These are phyloP conservation scores for Aplocera efformata DNA, from an alignment of 2,888 invertebrate genomes.

Conservation along the genomic window DNA sequence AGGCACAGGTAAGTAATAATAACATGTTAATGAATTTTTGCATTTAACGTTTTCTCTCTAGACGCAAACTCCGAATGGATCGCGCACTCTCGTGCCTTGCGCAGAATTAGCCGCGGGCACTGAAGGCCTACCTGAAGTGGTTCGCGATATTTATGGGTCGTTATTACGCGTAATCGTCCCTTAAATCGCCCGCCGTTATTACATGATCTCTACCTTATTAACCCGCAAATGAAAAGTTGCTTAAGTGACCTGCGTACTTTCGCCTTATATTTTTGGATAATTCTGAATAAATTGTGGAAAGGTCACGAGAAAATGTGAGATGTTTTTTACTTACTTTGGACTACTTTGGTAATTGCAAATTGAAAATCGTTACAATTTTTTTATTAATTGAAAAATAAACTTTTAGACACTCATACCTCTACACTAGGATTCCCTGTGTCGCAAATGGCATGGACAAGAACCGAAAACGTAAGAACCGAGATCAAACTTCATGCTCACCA, in stretches of 20 bases:
- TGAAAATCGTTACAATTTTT: too few relatives aligned
- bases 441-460: too few relatives aligned
- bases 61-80: too few relatives aligned
- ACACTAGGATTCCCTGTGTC: too few relatives aligned
- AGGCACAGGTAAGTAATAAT: too few relatives aligned
- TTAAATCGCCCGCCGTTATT: slow-evolving; percentile 64
- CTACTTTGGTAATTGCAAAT: too few relatives aligned
- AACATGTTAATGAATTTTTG: too few relatives aligned
- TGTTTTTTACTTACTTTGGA: slow-evolving; percentile 1
- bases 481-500: too few relatives aligned
- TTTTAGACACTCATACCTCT: too few relatives aligned
- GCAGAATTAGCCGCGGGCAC: slow-evolving; percentile 26
- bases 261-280: slow-evolving; percentile 13
- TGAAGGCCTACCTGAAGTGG: slow-evolving; percentile 58
- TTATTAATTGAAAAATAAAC: too few relatives aligned
- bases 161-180: slow-evolving; percentile 72
- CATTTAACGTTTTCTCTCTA: too few relatives aligned
- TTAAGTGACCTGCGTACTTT: slow-evolving; percentile 36
- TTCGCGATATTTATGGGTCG: slow-evolving; percentile 67
- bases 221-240: slow-evolving; percentile 46
- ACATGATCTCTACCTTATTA: slow-evolving; percentile 60
- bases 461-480: too few relatives aligned
- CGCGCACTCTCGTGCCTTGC: slow-evolving; percentile 22
- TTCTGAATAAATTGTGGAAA: slow-evolving; percentile 7
- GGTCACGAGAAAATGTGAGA: neutral